Evolutionary conservation across 2,113 vertebrate genomes (phyloP).

Genomic region (Oreochromis tanganicae): DNA sequence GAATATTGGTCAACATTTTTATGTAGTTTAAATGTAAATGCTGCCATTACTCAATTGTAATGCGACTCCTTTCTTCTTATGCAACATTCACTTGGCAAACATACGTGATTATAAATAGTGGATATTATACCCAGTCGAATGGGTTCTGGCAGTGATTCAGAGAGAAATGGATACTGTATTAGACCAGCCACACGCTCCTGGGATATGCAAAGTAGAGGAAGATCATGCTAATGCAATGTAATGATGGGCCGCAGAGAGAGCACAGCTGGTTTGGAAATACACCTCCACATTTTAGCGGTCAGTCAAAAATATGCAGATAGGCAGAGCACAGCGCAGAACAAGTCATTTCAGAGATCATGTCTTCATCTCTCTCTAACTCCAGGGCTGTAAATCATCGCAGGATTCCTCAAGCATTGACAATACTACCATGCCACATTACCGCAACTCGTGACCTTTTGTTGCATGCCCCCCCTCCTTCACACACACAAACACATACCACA

Average conservation of each 20-base stretch:
- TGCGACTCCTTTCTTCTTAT: constrained; percentile 22
- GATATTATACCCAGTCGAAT: constrained; percentile 29
- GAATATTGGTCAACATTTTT: constrained; percentile 9
- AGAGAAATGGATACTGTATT: constrained; percentile 58
- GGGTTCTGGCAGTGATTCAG: constrained; percentile 53
- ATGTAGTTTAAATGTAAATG: constrained; percentile 16
- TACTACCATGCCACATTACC: not conserved
- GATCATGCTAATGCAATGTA: constrained; percentile 64
- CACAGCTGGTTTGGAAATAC: constrained; percentile 11
- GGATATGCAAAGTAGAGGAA: constrained; percentile 58
- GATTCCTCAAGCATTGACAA: not conserved
- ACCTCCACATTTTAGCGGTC: not conserved
- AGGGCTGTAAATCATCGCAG: not conserved
- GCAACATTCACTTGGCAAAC: constrained; percentile 25
- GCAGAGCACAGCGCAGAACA: not conserved
- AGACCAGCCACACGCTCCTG: constrained; percentile 25
- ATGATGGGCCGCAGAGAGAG: constrained; percentile 42
- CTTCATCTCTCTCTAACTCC: not conserved
- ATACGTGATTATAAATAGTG: constrained; percentile 35
- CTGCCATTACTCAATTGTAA: constrained; percentile 32
- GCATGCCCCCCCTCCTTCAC: not conserved
- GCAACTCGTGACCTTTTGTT: not conserved
- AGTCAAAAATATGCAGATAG: not conserved
- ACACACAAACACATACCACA: not conserved
- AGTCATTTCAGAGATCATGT: not conserved